These are phyloP conservation scores for Erynnis tages DNA, from an alignment of 2,888 invertebrate genomes.

Conservation along the genomic window DNA sequence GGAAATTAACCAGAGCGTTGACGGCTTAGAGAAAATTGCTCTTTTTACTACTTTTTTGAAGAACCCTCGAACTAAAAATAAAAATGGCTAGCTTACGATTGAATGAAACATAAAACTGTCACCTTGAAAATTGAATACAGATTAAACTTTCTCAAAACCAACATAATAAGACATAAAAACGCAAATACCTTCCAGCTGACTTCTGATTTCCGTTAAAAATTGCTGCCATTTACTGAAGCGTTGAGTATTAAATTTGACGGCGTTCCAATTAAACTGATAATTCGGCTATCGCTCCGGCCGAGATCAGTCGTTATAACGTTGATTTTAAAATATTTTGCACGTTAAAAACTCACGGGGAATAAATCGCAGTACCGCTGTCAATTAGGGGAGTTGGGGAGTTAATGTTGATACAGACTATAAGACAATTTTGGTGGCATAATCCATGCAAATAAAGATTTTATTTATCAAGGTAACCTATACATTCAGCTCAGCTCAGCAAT, in stretches of 20 bases:
- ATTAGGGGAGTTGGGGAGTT: constrained; percentile 53
- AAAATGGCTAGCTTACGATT: no score
- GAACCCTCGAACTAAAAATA: no score
- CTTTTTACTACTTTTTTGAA: no score
- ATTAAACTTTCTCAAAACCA: not conserved
- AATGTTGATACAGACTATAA: constrained; percentile 34
- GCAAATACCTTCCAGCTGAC: not conserved
- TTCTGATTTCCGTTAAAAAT: constrained; percentile 16
- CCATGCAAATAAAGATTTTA: no score
- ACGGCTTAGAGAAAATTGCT: no score
- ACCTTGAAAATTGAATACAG: no score
- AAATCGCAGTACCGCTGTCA: constrained; percentile 60
- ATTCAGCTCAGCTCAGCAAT: no score
- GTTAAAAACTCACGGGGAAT: constrained; percentile 51
- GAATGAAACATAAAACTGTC: not conserved
- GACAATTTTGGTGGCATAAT: not conserved
- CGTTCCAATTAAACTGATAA: constrained; percentile 26
- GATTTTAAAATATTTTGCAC: constrained; percentile 44
- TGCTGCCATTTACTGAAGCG: constrained; percentile 14
- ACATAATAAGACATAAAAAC: no score
- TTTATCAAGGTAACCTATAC: no score
- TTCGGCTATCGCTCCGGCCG: constrained; percentile 18
- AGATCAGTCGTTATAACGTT: constrained; percentile 23
- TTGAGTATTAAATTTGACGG: constrained; percentile 18
- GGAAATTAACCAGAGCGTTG: no score